These are phyloP conservation scores for Hetaerina americana DNA, from an alignment of 1,140 invertebrate species.

Conservation along the genomic window DNA sequence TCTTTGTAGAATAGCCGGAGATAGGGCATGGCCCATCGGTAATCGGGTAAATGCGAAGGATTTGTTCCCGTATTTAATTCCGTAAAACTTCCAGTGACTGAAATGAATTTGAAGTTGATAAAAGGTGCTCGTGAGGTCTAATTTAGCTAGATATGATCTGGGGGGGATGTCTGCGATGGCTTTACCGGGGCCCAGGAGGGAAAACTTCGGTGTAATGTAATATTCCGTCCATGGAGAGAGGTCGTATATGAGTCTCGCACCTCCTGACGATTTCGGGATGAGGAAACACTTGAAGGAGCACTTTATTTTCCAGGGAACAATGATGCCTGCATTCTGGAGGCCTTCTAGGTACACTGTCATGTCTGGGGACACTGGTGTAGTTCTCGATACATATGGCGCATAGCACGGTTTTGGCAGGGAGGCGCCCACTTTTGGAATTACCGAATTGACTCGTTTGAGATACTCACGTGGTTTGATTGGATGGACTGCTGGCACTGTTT, in stretches of 20 bases:
- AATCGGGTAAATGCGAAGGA: neutral
- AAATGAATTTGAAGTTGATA: neutral
- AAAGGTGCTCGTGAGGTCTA: neutral
- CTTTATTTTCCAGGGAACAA: too few relatives aligned
- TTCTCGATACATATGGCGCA: too few relatives aligned
- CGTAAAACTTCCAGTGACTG: neutral
- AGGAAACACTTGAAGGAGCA: neutral
- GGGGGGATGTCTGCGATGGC: neutral
- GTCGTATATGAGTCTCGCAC: neutral
- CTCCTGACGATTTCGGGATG: neutral
- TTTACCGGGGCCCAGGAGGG: neutral
- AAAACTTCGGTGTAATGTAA: neutral
- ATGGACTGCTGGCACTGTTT: too few relatives aligned
- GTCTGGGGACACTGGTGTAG: too few relatives aligned
- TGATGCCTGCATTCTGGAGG: too few relatives aligned
- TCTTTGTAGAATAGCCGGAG: neutral
- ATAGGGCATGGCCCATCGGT: neutral
- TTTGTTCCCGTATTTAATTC: neutral
- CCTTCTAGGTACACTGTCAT: too few relatives aligned
- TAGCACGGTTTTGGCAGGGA: too few relatives aligned
- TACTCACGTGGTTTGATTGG: too few relatives aligned
- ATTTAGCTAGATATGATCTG: neutral
- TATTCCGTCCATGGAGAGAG: neutral
- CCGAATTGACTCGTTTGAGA: too few relatives aligned
- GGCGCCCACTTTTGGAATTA: too few relatives aligned